A percentile compares a stretch with the other conserved stretches of the same genome.
These are phyloP conservation scores for Acromyrmex echinatior DNA, from an alignment of 1,140 invertebrate genomes.

Conservation along the genomic window DNA sequence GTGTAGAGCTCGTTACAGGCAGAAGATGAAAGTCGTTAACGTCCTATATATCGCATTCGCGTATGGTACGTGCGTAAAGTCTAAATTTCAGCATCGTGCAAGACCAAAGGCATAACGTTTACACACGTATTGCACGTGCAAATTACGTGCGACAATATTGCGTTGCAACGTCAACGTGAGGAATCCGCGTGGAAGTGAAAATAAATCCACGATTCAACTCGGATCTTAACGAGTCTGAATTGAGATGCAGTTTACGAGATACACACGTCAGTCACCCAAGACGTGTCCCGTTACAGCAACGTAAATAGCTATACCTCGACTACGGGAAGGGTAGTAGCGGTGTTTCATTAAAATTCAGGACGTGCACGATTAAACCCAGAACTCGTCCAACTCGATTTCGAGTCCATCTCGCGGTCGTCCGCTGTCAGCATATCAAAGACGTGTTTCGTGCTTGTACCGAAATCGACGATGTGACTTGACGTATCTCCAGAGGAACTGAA, in stretches of 20 bases:
- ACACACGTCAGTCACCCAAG: neutral
- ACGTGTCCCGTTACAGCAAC: neutral
- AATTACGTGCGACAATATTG: neutral
- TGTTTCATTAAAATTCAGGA: constrained; percentile 44
- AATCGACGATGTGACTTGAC: constrained; percentile 3
- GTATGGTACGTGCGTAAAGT: constrained; percentile 48
- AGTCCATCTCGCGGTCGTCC: constrained; percentile 40
- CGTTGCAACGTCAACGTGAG: neutral
- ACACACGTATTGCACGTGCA: neutral
- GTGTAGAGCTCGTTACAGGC: constrained; percentile 51
- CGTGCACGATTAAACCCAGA: constrained; percentile 40
- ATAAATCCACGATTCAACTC: neutral
- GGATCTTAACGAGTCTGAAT: neutral
- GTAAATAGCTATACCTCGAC: constrained; percentile 1
- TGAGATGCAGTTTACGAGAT: neutral
- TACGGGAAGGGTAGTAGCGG: neutral
- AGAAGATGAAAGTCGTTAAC: constrained; percentile 63
- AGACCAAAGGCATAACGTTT: constrained; percentile 30
- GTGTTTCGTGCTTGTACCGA: neutral
- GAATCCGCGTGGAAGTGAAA: neutral
- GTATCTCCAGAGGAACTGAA: neutral
- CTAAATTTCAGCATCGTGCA: constrained; percentile 36
- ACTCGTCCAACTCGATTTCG: constrained; percentile 41
- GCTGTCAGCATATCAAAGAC: constrained; percentile 42
- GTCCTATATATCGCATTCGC: constrained; percentile 37